Conservation (phyloP, 2,888 invertebrate species). For the Catocala sponsa region DNA sequence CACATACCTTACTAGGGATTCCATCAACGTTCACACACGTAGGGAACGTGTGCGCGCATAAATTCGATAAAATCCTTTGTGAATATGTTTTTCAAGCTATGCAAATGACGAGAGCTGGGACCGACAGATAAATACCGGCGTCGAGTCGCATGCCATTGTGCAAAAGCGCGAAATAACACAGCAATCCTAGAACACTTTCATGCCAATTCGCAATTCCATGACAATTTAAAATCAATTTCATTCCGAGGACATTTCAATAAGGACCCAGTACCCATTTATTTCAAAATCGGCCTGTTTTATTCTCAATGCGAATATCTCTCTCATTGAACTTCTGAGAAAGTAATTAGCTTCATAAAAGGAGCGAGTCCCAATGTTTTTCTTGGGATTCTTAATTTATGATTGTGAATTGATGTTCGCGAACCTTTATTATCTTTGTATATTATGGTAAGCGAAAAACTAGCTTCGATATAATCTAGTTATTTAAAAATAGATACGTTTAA, state of each 20-base stretch:
- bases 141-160: conserved; percentile 29
- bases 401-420: neutral
- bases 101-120: conserved; percentile 61
- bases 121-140: conserved; percentile 56
- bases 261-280: conserved; percentile 28
- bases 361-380: conserved; percentile 29
- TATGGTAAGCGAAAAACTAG: neutral
- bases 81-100: conserved; percentile 62
- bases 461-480: neutral
- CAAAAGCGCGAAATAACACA: conserved; percentile 43
- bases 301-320: conserved; percentile 29
- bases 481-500: neutral
- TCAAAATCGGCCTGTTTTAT: conserved; percentile 36
- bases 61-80: conserved; percentile 72
- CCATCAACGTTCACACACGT: conserved; percentile 54
- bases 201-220: conserved; percentile 44
- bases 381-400: conserved; percentile 14
- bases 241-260: conserved; percentile 51
- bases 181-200: conserved; percentile 35
- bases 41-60: conserved; percentile 75
- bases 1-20: conserved; percentile 58
- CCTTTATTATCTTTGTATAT: neutral
- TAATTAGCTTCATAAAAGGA: conserved; percentile 44
- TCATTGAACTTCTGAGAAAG: conserved; percentile 47
- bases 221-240: conserved; percentile 58